Conservation (phyloP, 1,140 invertebrate species). For the Drosophila baimaii region DNA sequence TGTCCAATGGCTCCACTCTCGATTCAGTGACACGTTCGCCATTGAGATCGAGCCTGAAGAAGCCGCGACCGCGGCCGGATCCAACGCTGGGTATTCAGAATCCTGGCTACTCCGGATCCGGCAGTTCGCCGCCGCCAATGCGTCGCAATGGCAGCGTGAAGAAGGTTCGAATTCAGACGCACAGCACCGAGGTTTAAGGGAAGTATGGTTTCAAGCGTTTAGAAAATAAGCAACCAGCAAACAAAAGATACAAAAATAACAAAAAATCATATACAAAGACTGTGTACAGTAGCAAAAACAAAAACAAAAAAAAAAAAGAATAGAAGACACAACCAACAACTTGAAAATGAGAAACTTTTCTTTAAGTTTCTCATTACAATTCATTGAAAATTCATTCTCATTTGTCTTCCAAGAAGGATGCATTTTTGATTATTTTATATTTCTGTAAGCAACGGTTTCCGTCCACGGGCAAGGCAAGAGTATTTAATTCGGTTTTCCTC, state of each 20-base stretch:
- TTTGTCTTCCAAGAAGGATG: constrained; percentile 74
- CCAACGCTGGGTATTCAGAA: constrained; percentile 92
- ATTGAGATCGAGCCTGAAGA: constrained; percentile 92
- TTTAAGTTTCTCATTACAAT: constrained; percentile 29
- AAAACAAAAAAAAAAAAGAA: constrained; percentile 42
- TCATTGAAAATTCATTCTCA: constrained; percentile 58
- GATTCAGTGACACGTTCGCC: constrained; percentile 89
- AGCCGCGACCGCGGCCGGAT: constrained; percentile 87
- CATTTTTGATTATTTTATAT: constrained; percentile 52
- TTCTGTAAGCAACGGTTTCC: constrained; percentile 74
- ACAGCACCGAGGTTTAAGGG: constrained; percentile 91
- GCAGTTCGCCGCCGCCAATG: constrained; percentile 90
- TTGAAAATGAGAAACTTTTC: constrained; percentile 18
- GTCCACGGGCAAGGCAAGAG: constrained; percentile 74
- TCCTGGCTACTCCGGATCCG: constrained; percentile 89
- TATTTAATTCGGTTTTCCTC: constrained; percentile 59
- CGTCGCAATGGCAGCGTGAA: constrained; percentile 93
- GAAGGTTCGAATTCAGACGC: constrained; percentile 94
- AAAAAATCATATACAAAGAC: constrained; percentile 70
- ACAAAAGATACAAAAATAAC: constrained; percentile 48
- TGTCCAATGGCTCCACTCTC: constrained; percentile 86
- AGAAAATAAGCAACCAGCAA: constrained; percentile 44
- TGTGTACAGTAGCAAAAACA: constrained; percentile 76
- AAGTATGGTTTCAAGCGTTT: constrained; percentile 18
- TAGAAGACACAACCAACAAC: constrained; percentile 12